phyloP scores from a whole-genome alignment of 1,140 invertebrate species.

The Zelostemma sp. region DNA sequence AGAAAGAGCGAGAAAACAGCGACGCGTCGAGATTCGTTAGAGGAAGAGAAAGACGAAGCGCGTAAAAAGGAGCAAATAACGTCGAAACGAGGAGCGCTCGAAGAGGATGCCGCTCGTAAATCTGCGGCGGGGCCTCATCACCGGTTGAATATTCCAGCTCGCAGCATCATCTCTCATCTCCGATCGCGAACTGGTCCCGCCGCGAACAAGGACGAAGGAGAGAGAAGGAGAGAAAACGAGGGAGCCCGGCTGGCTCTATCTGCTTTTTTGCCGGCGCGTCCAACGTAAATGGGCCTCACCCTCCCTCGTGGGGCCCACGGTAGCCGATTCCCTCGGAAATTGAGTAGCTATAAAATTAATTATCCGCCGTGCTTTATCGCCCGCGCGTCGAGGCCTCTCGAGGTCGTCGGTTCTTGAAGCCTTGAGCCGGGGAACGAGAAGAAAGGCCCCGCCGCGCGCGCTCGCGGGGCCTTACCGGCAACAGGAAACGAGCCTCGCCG shows the following conservation, averaged over 20 bases:
- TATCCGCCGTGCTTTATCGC: constrained; percentile 68
- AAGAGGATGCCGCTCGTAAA: constrained; percentile 64
- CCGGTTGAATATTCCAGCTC: constrained; percentile 53
- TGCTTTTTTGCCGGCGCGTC: constrained; percentile 51
- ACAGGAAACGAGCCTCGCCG: constrained; percentile 47
- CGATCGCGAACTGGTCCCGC: constrained; percentile 7
- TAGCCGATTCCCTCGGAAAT: constrained; percentile 70
- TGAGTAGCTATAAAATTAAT: constrained; percentile 72
- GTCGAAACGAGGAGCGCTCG: constrained; percentile 42
- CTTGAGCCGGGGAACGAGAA: constrained; percentile 42
- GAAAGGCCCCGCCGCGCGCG: constrained; percentile 45
- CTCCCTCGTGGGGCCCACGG: constrained; percentile 49
- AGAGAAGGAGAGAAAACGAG: not conserved
- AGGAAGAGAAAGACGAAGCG: constrained; percentile 35
- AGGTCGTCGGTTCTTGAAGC: constrained; percentile 50
- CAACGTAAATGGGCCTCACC: constrained; percentile 59
- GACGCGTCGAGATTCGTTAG: constrained; percentile 12
- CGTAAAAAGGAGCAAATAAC: constrained; percentile 35
- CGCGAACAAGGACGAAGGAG: constrained; percentile 1
- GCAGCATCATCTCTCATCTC: constrained; percentile 22
- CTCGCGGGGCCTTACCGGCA: constrained; percentile 34
- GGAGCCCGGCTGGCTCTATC: constrained; percentile 16
- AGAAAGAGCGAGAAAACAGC: constrained; percentile 15
- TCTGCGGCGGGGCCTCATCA: constrained; percentile 65
- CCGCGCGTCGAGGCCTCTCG: constrained; percentile 35